Conservation (phyloP, 2,113 vertebrate genomes). For the Perca flavescens region DNA sequence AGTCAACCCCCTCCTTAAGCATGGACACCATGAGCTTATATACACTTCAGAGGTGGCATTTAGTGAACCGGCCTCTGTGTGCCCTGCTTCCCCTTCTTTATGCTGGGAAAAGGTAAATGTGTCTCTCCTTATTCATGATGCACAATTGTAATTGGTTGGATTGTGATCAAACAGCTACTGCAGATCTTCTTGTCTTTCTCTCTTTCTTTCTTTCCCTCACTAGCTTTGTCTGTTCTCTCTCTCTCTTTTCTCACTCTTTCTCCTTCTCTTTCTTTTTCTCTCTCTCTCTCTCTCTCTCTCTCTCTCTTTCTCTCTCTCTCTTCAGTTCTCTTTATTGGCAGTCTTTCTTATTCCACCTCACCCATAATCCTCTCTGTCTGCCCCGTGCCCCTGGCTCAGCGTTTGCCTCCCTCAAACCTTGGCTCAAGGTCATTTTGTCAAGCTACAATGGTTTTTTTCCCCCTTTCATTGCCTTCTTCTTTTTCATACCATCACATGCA, state of each 20-base stretch:
- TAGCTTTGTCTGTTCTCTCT: not conserved
- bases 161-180: slow-evolving; percentile 49
- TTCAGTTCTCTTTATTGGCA: slow-evolving; percentile 34
- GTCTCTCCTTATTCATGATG: slow-evolving; percentile 59
- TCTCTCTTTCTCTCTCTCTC: not conserved
- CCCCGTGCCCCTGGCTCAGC: slow-evolving; percentile 44
- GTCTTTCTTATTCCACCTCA: slow-evolving; percentile 46
- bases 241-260: not conserved
- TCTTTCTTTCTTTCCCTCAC: not conserved
- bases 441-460: slow-evolving; percentile 19
- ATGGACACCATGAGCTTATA: slow-evolving; percentile 54
- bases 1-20: slow-evolving; percentile 43
- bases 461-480: slow-evolving; percentile 25
- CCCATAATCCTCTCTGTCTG: slow-evolving; percentile 68
- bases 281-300: not conserved
- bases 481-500: not conserved
- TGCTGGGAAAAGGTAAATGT: slow-evolving; percentile 57
- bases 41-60: slow-evolving; percentile 69
- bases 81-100: slow-evolving; percentile 31
- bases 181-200: slow-evolving; percentile 3
- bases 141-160: slow-evolving; percentile 57
- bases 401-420: slow-evolving; percentile 46
- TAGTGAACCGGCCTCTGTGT: slow-evolving; percentile 29
- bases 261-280: not conserved
- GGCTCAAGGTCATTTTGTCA: slow-evolving; percentile 67